Base-by-base conservation (phyloP, 1,140 invertebrate species). In the Myzus persicae region DNA sequence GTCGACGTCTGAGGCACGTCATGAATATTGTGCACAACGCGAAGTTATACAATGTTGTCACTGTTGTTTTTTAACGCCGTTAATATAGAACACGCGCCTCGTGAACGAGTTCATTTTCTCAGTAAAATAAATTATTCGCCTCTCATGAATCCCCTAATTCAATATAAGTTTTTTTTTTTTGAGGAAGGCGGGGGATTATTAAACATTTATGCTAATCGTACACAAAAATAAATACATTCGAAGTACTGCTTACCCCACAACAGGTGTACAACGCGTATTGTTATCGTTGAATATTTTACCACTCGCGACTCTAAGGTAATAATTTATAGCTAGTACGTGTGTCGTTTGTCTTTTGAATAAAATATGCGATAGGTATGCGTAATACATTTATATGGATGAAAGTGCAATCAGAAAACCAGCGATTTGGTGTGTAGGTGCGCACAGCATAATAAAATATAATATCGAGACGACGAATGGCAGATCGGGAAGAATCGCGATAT, bases 211-310 rank as follows among this genome's bases (percentile, higher is more conserved):
- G 81, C 81, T 82, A 40, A 82, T 82, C 22, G 8, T 24, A 82
- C 81, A 24, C 81, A 24, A 82, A 82, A 82, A 40, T 40, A 82
- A 82, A 82, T 38, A 82, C 20, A 82, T 24, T 40, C 36, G 2
- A 82, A 40, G 36, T 40, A 40, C 20, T 51, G 20, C 20, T 40
- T 82, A 82, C 22, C 36, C 31, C 14, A n/a, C 59, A 76, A 76
- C 59, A 76, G 31, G 59, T 76, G 31, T 76, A 76, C 48, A 51
- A 51, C 22, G 46, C 54, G 31, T 76, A n/a, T 84, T 84, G 38
- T 46, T 87, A 87, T 87, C 84, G 40, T 42, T 87, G 84, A 87
- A 87, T 87, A 87, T 87, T 87, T 42, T 87, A 87, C 14, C 31
- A n/a, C 11, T 4, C 20, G 40, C 22, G 31, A 46, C 24, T 87